Percentiles rank a stretch among this genome's conserved stretches.
These are phyloP conservation scores for Murina feae DNA, from an alignment of 2,113 vertebrate genomes.

Conservation along the genomic window DNA sequence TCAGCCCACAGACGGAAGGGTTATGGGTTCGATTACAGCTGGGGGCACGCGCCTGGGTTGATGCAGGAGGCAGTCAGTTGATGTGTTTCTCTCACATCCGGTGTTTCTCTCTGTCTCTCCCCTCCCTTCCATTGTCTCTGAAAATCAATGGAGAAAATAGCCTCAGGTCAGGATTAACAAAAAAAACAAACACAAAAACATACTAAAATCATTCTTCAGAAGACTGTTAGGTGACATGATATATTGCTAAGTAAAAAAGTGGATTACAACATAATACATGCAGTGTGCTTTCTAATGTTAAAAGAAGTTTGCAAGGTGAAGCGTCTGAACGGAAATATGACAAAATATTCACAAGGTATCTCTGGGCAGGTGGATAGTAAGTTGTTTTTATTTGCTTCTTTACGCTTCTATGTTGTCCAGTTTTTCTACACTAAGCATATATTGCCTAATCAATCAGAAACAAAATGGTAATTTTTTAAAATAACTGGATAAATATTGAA, in stretches of 20 bases:
- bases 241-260: background rate
- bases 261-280: background rate
- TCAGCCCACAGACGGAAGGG: too few species aligned
- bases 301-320: background rate
- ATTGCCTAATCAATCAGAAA: background rate
- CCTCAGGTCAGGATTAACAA: too few species aligned
- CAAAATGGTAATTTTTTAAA: background rate
- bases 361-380: background rate
- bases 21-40: too few species aligned
- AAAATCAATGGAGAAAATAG: too few species aligned
- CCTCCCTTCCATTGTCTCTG: too few species aligned
- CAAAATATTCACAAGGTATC: background rate
- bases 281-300: background rate
- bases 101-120: too few species aligned
- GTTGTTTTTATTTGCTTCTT: constrained; percentile 12
- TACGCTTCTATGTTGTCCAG: background rate
- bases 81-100: too few species aligned
- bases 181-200: background rate
- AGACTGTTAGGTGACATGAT: background rate
- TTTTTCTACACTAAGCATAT: background rate
- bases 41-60: too few species aligned
- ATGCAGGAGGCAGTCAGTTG: too few species aligned
- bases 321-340: background rate
- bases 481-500: background rate
- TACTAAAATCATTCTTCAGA: background rate